Evolutionary conservation across 1,140 invertebrate species (phyloP).

Genomic region (Camponotus floridanus): DNA sequence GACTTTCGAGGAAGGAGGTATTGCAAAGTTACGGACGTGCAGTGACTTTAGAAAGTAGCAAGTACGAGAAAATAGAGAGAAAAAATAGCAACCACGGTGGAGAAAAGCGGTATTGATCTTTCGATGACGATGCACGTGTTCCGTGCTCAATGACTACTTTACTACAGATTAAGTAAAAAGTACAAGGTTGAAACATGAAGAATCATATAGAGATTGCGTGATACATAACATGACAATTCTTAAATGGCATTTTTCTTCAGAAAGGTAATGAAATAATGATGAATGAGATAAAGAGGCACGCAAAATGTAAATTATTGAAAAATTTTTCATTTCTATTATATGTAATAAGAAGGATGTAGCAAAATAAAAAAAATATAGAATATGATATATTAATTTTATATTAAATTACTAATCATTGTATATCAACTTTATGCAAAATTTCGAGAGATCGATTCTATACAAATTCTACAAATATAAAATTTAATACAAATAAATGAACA

Average conservation of each 20-base stretch:
- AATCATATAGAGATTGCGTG: background rate
- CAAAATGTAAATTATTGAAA: too few relatives aligned
- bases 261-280: too few relatives aligned
- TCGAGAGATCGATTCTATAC: too few relatives aligned
- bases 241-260: background rate
- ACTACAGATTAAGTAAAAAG: background rate
- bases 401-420: too few relatives aligned
- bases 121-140: background rate
- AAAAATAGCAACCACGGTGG: background rate
- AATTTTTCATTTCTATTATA: too few relatives aligned
- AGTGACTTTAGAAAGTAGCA: constrained; percentile 5
- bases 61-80: background rate
- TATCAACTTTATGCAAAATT: too few relatives aligned
- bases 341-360: too few relatives aligned
- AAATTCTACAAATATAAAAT: too few relatives aligned
- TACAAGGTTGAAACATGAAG: background rate
- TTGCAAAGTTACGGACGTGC: background rate
- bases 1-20: background rate
- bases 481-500: too few relatives aligned
- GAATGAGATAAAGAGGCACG: too few relatives aligned
- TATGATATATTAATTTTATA: too few relatives aligned
- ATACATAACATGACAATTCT: background rate
- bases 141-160: constrained; percentile 6
- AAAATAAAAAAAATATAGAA: too few relatives aligned
- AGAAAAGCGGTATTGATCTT: constrained; percentile 27